Conservation (phyloP, 1,140 invertebrate species). For the Radopholus similis region DNA sequence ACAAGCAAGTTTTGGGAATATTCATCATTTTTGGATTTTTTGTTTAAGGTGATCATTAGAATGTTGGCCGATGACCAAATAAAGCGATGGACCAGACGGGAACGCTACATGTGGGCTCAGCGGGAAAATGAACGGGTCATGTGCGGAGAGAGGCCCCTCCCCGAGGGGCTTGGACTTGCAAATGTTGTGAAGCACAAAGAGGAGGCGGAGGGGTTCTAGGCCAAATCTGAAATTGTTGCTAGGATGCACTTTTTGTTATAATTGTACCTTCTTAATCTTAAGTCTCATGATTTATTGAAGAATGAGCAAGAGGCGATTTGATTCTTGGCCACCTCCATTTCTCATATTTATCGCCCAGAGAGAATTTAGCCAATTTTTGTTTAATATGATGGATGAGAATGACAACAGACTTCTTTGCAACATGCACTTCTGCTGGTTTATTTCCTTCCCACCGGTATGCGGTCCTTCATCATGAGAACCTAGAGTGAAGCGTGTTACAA, state of each 20-base stretch:
- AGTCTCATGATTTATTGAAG: background rate
- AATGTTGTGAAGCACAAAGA: too few species aligned
- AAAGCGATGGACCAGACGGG: constrained; percentile 52
- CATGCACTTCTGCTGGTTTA: background rate
- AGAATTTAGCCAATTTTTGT: background rate
- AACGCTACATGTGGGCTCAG: constrained; percentile 35
- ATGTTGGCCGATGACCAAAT: constrained; percentile 51
- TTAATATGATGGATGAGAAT: background rate
- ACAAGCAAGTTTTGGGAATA: constrained; percentile 28
- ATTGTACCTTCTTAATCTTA: background rate
- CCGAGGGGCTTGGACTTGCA: constrained; percentile 53
- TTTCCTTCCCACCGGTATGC: constrained; percentile 1
- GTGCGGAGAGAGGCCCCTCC: constrained; percentile 43
- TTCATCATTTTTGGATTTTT: constrained; percentile 19
- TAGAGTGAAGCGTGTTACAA: background rate
- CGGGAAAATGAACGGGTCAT: constrained; percentile 35
- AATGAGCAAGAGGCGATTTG: background rate
- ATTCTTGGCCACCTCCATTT: background rate
- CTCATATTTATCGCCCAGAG: background rate
- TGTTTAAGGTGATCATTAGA: constrained; percentile 46
- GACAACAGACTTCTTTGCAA: too few species aligned
- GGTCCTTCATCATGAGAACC: constrained; percentile 17
- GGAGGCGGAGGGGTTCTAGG: too few species aligned
- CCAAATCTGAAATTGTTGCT: constrained; percentile 35
- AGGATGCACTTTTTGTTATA: constrained; percentile 22